phyloP scores from a whole-genome alignment of 2,113 vertebrate genomes.

The Oncorhynchus keta region DNA sequence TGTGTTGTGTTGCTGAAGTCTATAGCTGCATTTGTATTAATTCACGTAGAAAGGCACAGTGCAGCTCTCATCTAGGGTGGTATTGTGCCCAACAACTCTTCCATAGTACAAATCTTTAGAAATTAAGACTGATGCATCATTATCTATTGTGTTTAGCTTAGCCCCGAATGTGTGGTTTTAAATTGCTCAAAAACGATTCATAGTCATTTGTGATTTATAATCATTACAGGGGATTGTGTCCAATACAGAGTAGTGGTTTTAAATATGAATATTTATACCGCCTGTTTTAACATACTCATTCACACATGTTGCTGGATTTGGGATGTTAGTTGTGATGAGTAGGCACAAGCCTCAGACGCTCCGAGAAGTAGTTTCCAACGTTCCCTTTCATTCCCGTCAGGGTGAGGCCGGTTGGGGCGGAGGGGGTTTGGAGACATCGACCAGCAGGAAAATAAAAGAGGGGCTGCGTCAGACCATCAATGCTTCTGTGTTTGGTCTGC shows the following conservation, averaged over 20 bases:
- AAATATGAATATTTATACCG: constrained; percentile 1
- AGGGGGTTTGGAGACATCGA: constrained; percentile 53
- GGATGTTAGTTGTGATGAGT: background rate
- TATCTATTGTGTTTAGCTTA: constrained; percentile 43
- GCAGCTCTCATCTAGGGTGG: constrained; percentile 1
- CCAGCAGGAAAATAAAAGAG: constrained; percentile 51
- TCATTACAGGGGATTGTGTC: constrained; percentile 34
- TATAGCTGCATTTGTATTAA: constrained; percentile 24
- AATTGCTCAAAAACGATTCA: constrained; percentile 13
- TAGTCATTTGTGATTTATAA: constrained; percentile 20
- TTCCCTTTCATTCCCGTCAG: background rate
- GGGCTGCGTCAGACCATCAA: constrained; percentile 48
- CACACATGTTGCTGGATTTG: constrained; percentile 14
- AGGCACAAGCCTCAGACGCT: background rate
- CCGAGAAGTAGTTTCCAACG: background rate
- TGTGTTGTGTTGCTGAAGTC: background rate
- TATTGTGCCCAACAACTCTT: background rate
- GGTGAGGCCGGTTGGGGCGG: background rate
- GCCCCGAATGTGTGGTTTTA: constrained; percentile 14
- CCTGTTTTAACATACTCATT: too few species aligned
- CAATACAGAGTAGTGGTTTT: background rate
- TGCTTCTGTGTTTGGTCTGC: constrained; percentile 56
- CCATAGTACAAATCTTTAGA: background rate
- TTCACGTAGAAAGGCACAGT: background rate
- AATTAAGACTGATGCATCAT: background rate